phyloP scores from a whole-genome alignment of 2,113 vertebrate genomes.

The Dromaius novaehollandiae region DNA sequence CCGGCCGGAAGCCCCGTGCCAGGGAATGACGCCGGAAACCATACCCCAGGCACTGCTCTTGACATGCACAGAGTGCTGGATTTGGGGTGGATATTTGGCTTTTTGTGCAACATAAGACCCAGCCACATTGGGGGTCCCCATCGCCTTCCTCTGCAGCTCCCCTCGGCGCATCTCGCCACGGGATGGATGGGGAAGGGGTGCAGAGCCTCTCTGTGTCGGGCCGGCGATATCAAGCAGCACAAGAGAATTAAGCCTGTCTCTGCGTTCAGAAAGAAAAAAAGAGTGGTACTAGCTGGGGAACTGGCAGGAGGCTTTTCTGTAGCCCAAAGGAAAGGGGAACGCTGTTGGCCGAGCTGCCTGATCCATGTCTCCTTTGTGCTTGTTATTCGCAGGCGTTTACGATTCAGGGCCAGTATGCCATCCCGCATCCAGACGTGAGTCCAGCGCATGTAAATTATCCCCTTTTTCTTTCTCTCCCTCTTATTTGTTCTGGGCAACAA shows the following conservation, averaged over 20 bases:
- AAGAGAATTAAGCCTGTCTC: conserved; percentile 23
- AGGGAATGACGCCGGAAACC: background rate
- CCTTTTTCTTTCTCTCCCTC: conserved; percentile 48
- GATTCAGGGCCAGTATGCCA: conserved; percentile 91
- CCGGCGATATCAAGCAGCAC: background rate
- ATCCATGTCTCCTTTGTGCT: conserved; percentile 39
- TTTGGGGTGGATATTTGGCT: background rate
- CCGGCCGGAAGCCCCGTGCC: background rate
- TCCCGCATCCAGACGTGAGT: conserved; percentile 95
- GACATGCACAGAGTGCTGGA: background rate
- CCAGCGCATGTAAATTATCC: conserved; percentile 67
- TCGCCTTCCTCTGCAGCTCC: background rate
- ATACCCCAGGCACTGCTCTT: background rate
- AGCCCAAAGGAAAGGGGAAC: background rate
- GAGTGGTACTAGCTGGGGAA: background rate
- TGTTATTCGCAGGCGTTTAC: conserved; percentile 85
- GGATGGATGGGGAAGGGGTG: background rate
- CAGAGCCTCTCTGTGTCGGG: background rate
- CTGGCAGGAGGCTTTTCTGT: background rate
- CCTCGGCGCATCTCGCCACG: too few species aligned
- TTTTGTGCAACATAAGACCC: background rate
- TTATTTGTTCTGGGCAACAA: conserved; percentile 75
- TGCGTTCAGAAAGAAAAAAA: background rate
- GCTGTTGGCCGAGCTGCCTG: background rate
- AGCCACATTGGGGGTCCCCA: fast-evolving